Conservation (phyloP, 2,113 vertebrate species). For the Baryphthengus martii region DNA sequence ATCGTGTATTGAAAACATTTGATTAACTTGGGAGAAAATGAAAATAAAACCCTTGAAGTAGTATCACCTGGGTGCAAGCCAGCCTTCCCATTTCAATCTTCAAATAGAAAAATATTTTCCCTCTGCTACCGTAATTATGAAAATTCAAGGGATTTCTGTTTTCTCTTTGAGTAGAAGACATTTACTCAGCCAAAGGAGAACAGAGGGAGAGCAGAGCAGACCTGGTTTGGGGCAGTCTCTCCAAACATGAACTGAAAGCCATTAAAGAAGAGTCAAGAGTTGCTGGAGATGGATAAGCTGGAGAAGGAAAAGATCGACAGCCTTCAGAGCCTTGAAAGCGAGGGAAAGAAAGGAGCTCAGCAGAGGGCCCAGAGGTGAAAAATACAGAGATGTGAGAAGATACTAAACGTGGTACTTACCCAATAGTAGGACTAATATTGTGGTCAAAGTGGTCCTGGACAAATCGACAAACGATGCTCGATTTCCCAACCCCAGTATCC, state of each 20-base stretch:
- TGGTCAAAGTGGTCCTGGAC: slow-evolving; percentile 98
- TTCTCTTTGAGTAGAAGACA: too few species aligned
- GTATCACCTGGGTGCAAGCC: too few species aligned
- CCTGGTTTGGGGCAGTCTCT: neutral
- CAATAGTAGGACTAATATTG: slow-evolving; percentile 96
- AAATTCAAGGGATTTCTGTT: too few species aligned
- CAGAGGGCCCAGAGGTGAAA: neutral
- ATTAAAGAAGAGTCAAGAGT: neutral
- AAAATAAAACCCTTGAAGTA: too few species aligned
- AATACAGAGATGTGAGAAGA: neutral
- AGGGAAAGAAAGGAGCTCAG: neutral
- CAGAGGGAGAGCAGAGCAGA: neutral
- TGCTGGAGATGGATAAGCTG: neutral
- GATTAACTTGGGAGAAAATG: too few species aligned
- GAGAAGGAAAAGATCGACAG: neutral
- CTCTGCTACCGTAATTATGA: too few species aligned
- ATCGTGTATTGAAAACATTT: too few species aligned
- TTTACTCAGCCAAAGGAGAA: too few species aligned
- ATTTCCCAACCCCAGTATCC: slow-evolving; percentile 98
- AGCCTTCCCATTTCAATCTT: too few species aligned
- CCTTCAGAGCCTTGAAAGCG: neutral
- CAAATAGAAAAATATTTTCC: too few species aligned
- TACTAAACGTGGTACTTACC: slow-evolving; percentile 75
- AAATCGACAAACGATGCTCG: slow-evolving; percentile 95
- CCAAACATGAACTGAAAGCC: neutral